Percentiles rank a stretch among this genome's conserved stretches.
Conservation (phyloP, 2,888 invertebrate genomes). For the Desoria tigrina region DNA sequence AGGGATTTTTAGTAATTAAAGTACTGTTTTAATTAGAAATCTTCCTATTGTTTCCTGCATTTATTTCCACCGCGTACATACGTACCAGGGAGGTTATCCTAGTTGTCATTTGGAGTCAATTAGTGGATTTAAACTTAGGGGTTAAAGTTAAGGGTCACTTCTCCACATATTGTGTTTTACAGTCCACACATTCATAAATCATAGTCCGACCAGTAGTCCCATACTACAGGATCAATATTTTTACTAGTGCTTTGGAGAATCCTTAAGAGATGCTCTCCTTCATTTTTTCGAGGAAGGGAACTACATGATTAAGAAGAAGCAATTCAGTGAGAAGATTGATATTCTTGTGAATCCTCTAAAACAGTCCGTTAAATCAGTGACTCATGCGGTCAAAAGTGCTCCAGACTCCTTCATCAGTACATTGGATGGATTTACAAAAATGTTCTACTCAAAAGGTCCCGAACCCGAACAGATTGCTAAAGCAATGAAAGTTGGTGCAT, state of each 20-base stretch:
- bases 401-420: conserved; percentile 84
- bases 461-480: conserved; percentile 58
- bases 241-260: conserved; percentile 52
- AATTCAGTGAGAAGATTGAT: conserved; percentile 59
- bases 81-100: too few species aligned
- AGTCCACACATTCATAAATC: too few species aligned
- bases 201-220: too few species aligned
- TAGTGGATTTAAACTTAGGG: too few species aligned
- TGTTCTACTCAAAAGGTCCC: conserved; percentile 64
- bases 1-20: too few species aligned
- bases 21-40: too few species aligned
- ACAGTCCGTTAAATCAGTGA: conserved; percentile 74
- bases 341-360: conserved; percentile 78
- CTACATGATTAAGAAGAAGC: conserved; percentile 50
- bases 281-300: conserved; percentile 53
- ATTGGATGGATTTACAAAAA: conserved; percentile 77
- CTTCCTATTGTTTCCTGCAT: too few species aligned
- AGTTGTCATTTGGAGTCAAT: too few species aligned
- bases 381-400: conserved; percentile 77
- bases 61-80: too few species aligned
- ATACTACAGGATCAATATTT: too few species aligned
- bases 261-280: conserved; percentile 51
- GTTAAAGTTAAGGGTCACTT: too few species aligned
- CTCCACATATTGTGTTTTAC: too few species aligned
- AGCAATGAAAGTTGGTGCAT: conserved; percentile 61